Percentiles rank a stretch among this genome's conserved stretches.
These are phyloP conservation scores for Trichechus manatus DNA, from an alignment of 2,113 vertebrate genomes.

Conservation along the genomic window DNA sequence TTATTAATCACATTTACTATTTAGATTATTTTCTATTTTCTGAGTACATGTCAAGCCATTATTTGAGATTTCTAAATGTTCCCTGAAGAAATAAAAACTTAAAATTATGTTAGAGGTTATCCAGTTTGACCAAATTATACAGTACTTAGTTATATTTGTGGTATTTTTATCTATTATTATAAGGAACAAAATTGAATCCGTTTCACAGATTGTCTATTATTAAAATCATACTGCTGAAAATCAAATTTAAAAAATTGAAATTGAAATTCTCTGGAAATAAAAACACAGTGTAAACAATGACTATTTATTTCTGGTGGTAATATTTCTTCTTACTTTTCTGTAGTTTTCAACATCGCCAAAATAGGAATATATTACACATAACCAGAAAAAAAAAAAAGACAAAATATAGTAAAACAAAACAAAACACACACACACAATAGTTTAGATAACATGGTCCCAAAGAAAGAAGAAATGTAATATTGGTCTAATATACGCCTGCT, in stretches of 20 bases:
- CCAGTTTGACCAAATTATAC: background rate
- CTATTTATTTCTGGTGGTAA: background rate
- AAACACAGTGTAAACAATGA: background rate
- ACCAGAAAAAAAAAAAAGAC: background rate
- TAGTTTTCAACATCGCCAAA: background rate
- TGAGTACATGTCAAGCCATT: background rate
- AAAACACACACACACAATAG: background rate
- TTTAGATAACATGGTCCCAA: background rate
- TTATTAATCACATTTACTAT: background rate
- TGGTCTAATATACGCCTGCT: background rate
- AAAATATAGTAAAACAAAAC: conserved; percentile 1
- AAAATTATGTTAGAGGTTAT: background rate
- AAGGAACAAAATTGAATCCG: background rate
- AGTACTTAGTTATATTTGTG: background rate
- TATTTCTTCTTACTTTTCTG: background rate
- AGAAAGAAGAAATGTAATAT: background rate
- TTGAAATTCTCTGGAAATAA: background rate
- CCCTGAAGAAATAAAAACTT: conserved; percentile 29
- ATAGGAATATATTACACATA: background rate
- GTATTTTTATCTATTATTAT: conserved; percentile 23
- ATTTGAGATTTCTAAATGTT: background rate
- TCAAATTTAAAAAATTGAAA: background rate
- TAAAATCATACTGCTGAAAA: background rate
- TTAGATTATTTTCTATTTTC: conserved; percentile 43
- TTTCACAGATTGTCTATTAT: background rate